Conservation (phyloP, 1,140 invertebrate genomes). For the Drosophila insularis region DNA sequence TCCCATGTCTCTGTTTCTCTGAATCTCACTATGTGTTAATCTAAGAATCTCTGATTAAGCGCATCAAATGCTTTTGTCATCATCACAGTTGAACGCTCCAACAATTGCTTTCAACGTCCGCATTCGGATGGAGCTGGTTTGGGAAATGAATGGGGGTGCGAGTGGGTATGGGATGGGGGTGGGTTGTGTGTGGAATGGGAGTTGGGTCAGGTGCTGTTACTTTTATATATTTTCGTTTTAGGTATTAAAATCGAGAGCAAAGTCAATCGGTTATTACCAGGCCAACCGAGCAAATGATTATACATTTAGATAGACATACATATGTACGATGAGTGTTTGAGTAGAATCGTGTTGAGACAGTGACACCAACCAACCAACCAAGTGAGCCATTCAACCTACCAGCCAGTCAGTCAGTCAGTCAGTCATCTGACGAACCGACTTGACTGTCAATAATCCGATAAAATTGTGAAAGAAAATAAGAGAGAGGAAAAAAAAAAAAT, state of each 20-base stretch:
- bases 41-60: slow-evolving; percentile 40
- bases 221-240: neutral
- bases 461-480: slow-evolving; percentile 50
- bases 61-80: slow-evolving; percentile 57
- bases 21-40: neutral
- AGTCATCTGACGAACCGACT: slow-evolving; percentile 47
- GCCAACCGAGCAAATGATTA: slow-evolving; percentile 53
- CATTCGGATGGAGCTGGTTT: neutral
- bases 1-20: neutral
- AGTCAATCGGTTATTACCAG: slow-evolving; percentile 53
- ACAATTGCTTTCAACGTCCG: slow-evolving; percentile 45
- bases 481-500: slow-evolving; percentile 4
- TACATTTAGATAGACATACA: slow-evolving; percentile 22
- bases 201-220: slow-evolving; percentile 32
- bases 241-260: slow-evolving; percentile 27
- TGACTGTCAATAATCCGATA: slow-evolving; percentile 74
- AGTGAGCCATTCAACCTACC: no score
- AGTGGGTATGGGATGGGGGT: neutral
- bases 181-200: slow-evolving; percentile 1
- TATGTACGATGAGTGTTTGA: slow-evolving; percentile 54
- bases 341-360: slow-evolving; percentile 33
- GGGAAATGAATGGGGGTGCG: neutral
- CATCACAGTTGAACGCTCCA: slow-evolving; percentile 60
- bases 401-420: neutral
- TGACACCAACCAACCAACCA: neutral